phyloP scores from a whole-genome alignment of 2,888 invertebrate genomes.

The Drosophila seclusa region DNA sequence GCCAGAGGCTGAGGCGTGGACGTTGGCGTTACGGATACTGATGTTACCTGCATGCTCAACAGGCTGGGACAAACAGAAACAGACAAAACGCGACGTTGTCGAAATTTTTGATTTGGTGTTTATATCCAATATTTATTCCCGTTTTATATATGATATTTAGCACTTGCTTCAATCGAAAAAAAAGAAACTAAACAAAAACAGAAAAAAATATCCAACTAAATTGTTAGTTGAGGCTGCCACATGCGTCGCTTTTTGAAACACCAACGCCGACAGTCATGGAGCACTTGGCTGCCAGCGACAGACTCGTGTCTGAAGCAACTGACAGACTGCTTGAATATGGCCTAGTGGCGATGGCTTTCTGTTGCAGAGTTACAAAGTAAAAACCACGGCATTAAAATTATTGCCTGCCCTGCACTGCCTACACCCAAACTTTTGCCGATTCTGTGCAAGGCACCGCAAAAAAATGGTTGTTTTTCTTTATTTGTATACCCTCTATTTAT shows the following conservation, averaged over 20 bases:
- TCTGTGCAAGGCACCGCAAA: conserved; percentile 58
- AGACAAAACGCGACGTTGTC: not conserved
- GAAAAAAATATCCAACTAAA: not conserved
- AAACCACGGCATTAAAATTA: conserved; percentile 44
- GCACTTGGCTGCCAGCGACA: conserved; percentile 42
- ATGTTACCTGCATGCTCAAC: conserved; percentile 17
- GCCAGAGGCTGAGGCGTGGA: not conserved
- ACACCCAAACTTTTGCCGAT: conserved; percentile 9
- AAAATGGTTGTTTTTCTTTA: conserved; percentile 20
- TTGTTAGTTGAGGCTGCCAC: not conserved
- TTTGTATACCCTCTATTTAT: conserved; percentile 20
- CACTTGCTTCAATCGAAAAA: not conserved
- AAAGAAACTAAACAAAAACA: not conserved
- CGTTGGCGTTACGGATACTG: conserved; percentile 6
- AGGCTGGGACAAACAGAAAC: not conserved
- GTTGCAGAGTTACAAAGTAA: conserved; percentile 21
- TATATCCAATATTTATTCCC: not conserved
- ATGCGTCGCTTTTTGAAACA: conserved; percentile 3
- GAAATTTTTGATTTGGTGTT: not conserved
- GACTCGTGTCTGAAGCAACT: conserved; percentile 55
- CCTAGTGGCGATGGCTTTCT: conserved; percentile 10
- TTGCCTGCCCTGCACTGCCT: conserved; percentile 4
- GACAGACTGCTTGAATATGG: conserved; percentile 37
- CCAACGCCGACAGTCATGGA: conserved; percentile 14
- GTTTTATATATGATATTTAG: not conserved